Conservation (phyloP, 2,888 invertebrate species). For the Diplolepis rosae region DNA sequence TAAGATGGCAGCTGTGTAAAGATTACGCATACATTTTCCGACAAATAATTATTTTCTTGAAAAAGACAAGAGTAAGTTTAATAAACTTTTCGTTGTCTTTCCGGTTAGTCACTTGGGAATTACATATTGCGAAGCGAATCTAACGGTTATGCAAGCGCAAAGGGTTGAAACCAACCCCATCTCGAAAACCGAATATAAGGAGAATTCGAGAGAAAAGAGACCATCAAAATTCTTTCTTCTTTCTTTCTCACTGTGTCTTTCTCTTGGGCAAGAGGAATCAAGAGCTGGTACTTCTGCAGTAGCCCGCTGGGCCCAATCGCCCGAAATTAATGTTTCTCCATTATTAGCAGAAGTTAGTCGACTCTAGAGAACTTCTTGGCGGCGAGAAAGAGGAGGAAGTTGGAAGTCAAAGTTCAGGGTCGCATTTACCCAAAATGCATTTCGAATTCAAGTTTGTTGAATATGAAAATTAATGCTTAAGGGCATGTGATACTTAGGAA, state of each 20-base stretch:
- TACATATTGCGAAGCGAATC: conserved; percentile 40
- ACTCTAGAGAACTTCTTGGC: conserved; percentile 39
- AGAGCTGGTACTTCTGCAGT: conserved; percentile 40
- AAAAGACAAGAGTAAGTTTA: conserved; percentile 64
- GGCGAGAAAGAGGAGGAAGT: not conserved
- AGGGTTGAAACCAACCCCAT: conserved; percentile 48
- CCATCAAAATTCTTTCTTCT: conserved; percentile 30
- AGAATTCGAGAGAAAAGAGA: conserved; percentile 29
- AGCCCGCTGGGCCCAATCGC: conserved; percentile 69
- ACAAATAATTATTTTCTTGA: no score
- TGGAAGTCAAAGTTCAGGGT: conserved; percentile 1
- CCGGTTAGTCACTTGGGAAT: conserved; percentile 43
- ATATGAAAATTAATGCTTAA: not conserved
- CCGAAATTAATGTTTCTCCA: conserved; percentile 68
- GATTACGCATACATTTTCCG: conserved; percentile 34
- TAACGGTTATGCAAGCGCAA: conserved; percentile 50
- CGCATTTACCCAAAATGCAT: not conserved
- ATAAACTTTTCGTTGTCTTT: conserved; percentile 71
- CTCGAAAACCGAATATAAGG: conserved; percentile 19
- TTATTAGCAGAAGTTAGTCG: conserved; percentile 70
- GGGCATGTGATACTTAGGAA: no score
- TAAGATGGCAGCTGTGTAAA: no score
- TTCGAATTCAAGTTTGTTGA: not conserved
- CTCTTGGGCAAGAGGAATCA: not conserved
- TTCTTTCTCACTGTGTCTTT: conserved; percentile 30